A percentile compares a stretch with the other conserved stretches of the same genome.
These are phyloP conservation scores for Rachycentron canadum DNA, from an alignment of 2,797 vertebrate species.

Conservation along the genomic window DNA sequence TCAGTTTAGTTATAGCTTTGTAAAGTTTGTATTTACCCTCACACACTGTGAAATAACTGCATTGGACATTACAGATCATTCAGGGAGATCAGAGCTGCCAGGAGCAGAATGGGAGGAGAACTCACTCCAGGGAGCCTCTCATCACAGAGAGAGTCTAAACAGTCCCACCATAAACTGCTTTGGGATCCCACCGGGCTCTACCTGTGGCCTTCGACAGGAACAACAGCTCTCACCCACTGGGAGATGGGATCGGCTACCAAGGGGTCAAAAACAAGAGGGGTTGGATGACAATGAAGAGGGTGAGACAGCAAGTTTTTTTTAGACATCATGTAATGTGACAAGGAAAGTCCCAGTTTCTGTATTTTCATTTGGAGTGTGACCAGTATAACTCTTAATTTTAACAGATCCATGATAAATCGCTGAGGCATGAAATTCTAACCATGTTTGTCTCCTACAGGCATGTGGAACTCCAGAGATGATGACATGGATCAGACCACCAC, in stretches of 20 bases:
- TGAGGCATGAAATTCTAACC: not conserved
- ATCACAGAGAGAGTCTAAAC: not conserved
- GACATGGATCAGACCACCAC: conserved; percentile 39
- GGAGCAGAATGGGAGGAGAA: conserved; percentile 41
- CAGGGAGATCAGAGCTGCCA: conserved; percentile 39
- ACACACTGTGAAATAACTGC: conserved; percentile 5
- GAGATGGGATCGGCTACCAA: conserved; percentile 9
- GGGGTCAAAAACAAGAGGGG: conserved; percentile 22
- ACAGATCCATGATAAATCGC: not conserved
- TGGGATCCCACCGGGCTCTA: conserved; percentile 6
- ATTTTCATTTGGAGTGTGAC: not conserved
- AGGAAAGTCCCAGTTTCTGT: not conserved
- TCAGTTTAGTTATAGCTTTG: not conserved
- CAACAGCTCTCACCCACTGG: conserved; percentile 15
- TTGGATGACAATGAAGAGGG: conserved; percentile 36
- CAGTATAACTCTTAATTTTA: not conserved
- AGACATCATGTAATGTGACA: not conserved
- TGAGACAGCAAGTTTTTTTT: conserved; percentile 32
- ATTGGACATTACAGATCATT: conserved; percentile 27
- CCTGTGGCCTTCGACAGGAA: conserved; percentile 7
- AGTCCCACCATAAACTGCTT: not conserved
- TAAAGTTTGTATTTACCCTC: not conserved
- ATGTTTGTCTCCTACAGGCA: conserved; percentile 32
- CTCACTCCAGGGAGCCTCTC: conserved; percentile 13
- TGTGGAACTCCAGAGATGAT: conserved; percentile 33